These are phyloP conservation scores for Tethea ocularis DNA, from an alignment of 2,888 invertebrate species.

Conservation along the genomic window DNA sequence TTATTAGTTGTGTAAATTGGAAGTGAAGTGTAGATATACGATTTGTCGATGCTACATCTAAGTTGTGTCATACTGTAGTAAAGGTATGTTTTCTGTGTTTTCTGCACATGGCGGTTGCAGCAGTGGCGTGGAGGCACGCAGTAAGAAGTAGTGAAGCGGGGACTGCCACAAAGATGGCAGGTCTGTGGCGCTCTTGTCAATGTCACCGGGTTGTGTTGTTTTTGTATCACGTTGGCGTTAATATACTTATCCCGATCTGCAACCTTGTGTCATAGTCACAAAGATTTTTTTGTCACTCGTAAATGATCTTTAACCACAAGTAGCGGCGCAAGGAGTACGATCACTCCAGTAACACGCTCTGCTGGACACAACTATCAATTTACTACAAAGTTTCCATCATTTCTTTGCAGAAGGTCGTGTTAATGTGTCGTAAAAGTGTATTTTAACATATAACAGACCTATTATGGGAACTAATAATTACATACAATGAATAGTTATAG, in stretches of 20 bases:
- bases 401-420: conserved; percentile 22
- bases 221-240: not conserved
- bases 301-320: conserved; percentile 16
- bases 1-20: too few relatives aligned
- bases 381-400: conserved; percentile 37
- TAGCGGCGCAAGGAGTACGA: conserved; percentile 17
- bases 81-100: not conserved
- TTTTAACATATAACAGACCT: conserved; percentile 14
- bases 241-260: conserved; percentile 15
- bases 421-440: conserved; percentile 37
- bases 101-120: conserved; percentile 2
- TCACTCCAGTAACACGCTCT: conserved; percentile 27
- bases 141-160: too few relatives aligned
- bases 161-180: not conserved
- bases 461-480: conserved; percentile 12
- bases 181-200: not conserved
- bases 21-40: too few relatives aligned
- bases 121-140: not conserved
- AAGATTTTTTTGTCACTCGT: not conserved
- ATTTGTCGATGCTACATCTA: too few relatives aligned
- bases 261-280: conserved; percentile 17
- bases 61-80: too few relatives aligned
- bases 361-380: conserved; percentile 34
- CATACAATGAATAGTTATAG: conserved; percentile 9
- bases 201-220: not conserved